Evolutionary conservation across 2,888 invertebrate species (phyloP).

Genomic region (Drosophila flavopinicola): DNA sequence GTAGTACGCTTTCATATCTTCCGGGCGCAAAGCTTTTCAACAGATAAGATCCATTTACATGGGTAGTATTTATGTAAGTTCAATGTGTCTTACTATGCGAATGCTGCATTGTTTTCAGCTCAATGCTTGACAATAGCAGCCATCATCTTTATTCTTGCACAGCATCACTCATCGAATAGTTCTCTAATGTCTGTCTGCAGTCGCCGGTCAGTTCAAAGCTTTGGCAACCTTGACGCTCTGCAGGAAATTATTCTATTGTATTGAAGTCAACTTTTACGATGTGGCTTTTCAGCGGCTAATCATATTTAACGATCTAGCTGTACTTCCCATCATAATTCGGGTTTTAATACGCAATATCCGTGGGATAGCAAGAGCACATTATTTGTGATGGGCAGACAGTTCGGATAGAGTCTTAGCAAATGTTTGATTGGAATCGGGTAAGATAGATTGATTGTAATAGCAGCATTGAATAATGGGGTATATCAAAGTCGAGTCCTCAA

Average conservation of each 20-base stretch:
- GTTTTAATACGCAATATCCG: conserved; percentile 15
- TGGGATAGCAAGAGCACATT: conserved; percentile 5
- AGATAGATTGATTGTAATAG: conserved; percentile 7
- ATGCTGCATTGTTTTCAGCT: too few species aligned
- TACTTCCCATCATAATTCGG: conserved; percentile 39
- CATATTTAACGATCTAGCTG: conserved; percentile 42
- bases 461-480: conserved; percentile 13
- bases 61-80: too few species aligned
- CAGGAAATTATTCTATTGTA: conserved; percentile 44
- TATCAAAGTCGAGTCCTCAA: conserved; percentile 38
- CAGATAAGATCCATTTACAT: too few species aligned
- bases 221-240: conserved; percentile 32
- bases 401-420: conserved; percentile 3
- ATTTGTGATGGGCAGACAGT: conserved; percentile 12
- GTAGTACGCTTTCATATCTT: too few species aligned
- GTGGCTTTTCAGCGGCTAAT: conserved; percentile 58
- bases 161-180: conserved; percentile 14
- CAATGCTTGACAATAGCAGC: conserved; percentile 7
- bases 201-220: conserved; percentile 57
- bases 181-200: conserved; percentile 46
- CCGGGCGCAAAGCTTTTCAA: too few species aligned
- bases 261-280: conserved; percentile 55
- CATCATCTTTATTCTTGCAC: conserved; percentile 7
- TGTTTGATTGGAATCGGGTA: conserved; percentile 19
- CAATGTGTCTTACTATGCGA: conserved; percentile 7